Base-by-base conservation (phyloP, 2,113 vertebrate species). In the Anarrhichthys ocellatus region DNA sequence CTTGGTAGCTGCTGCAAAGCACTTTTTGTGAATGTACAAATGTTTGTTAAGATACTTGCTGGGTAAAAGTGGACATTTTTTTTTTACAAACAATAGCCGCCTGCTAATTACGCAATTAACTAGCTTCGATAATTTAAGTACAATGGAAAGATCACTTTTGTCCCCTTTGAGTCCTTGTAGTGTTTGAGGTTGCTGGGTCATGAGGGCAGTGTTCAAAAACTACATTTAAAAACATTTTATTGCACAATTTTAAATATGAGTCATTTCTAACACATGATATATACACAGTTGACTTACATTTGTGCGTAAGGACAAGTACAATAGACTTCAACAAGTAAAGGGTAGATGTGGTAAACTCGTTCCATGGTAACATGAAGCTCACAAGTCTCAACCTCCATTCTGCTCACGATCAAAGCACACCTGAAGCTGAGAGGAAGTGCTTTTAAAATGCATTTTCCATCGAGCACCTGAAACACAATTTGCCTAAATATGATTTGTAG, bases 261-360 rank as follows among this genome's bases (percentile, higher is more conserved):
- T 38, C 11, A 46, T 61, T 63, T 32, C 2, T 54, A 52, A 75
- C 15, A 78, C 81, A 75, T 59, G 27, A 52, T 44, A 52, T 44
- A 71, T 27, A 81, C 46, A 88, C 18, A 78, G 24, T 79, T 85
- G 63, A 69, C 38, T 69, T 77, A 61, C 9, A 79, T 84, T 72
- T 90, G 88, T 92, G 91, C 72, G 75, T 56, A 68, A 67, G 54
- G 54, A 84, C 76, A 83, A 46, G 69, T 90, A 89, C 84, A 92
- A 88, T 89, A 83, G 70, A 86, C 40, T 70, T 34, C 6, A 29
- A 63, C 44, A 74, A 64, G 73, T 72, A 48, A 75, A 73, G 3
- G 9, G 36, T 74, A 44, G 27, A 67, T 36, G 50, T 50, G 27
- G 71, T 78, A 42, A 87, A 82, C 40, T 76, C 9, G 63, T 63